Evolutionary conservation across 30 jellyfish, hydroid and myxozoan genomes (phyloP).

Genomic region (Aurelia aurita complex sp. Pacific): DNA sequence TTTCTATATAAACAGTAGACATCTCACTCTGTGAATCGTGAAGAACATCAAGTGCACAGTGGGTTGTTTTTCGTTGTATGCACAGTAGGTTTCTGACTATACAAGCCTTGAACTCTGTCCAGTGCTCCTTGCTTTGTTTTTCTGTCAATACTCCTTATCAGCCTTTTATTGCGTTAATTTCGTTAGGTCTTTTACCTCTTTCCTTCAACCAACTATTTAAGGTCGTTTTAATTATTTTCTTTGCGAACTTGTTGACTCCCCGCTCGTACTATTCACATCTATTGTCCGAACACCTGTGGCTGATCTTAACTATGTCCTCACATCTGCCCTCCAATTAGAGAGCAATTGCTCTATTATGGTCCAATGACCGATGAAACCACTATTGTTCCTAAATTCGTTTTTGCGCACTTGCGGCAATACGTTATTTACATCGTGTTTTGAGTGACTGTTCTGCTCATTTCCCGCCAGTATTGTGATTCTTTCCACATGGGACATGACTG

Average conservation of each 20-base stretch:
- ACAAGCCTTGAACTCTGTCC: too few species aligned
- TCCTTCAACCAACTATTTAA: conserved; percentile 1
- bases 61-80: background rate
- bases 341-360: conserved; percentile 23
- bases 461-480: too few species aligned
- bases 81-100: background rate
- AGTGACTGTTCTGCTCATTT: too few species aligned
- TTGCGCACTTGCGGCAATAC: conserved; percentile 11
- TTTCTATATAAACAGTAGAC: too few species aligned
- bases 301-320: conserved; percentile 7
- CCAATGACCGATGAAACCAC: conserved; percentile 3
- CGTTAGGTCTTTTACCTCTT: background rate
- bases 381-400: background rate
- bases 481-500: too few species aligned
- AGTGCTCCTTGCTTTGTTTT: too few species aligned
- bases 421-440: too few species aligned
- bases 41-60: background rate
- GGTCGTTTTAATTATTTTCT: conserved; percentile 19
- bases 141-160: too few species aligned
- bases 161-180: background rate
- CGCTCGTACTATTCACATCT: conserved; percentile 23
- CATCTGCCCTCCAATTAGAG: conserved; percentile 39
- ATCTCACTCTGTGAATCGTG: too few species aligned
- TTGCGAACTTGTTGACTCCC: conserved; percentile 14
- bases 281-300: conserved; percentile 64